These are phyloP conservation scores for Loxodonta africana DNA, from an alignment of 2,113 vertebrate species.

Conservation along the genomic window DNA sequence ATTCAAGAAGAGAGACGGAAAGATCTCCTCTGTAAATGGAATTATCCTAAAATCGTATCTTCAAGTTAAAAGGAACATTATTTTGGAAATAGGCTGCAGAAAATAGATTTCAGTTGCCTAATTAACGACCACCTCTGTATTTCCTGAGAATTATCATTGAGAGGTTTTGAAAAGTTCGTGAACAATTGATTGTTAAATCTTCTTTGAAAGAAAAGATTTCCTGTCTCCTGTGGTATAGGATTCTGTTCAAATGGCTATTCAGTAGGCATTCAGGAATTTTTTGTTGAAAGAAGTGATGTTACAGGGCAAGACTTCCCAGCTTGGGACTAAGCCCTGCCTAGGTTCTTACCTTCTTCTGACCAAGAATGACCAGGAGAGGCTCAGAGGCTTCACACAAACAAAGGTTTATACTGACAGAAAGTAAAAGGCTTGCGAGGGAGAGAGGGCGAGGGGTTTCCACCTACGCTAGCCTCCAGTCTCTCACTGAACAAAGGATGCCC, in stretches of 20 bases:
- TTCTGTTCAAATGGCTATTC: not conserved
- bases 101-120: constrained; percentile 34
- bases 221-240: not conserved
- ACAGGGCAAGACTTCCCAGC: too few species aligned
- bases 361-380: too few species aligned
- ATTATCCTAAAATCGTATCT: not conserved
- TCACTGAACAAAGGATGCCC: too few species aligned
- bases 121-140: not conserved
- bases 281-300: not conserved
- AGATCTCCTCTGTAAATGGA: not conserved
- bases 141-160: constrained; percentile 3
- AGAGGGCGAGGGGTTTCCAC: too few species aligned
- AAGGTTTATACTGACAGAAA: too few species aligned
- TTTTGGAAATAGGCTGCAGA: not conserved
- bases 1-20: not conserved
- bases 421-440: too few species aligned
- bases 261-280: not conserved
- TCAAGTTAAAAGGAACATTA: not conserved
- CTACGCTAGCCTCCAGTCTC: too few species aligned
- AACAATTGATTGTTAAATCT: not conserved
- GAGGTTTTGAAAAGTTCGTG: not conserved
- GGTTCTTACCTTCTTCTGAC: too few species aligned
- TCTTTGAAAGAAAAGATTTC: not conserved
- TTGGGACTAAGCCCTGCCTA: too few species aligned
- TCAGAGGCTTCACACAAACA: too few species aligned